A percentile compares a stretch with the other conserved stretches of the same genome.
phyloP scores from a whole-genome alignment of 2,888 invertebrate genomes.

The Cheilosia vulpina region DNA sequence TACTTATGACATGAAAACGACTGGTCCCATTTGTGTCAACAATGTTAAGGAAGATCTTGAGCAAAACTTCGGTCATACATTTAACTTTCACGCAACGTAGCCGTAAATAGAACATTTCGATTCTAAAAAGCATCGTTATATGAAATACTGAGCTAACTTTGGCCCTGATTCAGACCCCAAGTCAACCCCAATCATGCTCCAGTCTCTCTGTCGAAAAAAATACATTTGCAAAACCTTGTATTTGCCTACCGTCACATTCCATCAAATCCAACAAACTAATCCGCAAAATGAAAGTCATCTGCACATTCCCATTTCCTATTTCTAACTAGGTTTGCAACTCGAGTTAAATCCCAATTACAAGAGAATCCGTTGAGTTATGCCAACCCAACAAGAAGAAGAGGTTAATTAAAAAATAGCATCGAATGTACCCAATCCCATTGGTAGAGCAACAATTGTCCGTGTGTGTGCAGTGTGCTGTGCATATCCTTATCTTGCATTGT shows the following conservation, averaged over 20 bases:
- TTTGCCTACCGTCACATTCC: neutral
- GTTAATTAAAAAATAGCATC: slow-evolving; percentile 64
- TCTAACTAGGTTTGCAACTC: neutral
- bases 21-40: no score
- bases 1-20: no score
- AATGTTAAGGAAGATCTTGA: no score
- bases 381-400: slow-evolving; percentile 16
- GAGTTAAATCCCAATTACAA: slow-evolving; percentile 29
- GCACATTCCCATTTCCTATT: neutral
- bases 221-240: neutral
- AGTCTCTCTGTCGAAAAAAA: neutral
- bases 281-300: neutral
- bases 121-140: neutral
- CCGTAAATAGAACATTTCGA: no score
- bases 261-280: neutral
- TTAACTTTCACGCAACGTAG: no score
- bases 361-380: slow-evolving; percentile 24
- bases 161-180: neutral
- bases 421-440: slow-evolving; percentile 1
- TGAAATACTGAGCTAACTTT: neutral
- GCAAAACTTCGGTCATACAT: no score
- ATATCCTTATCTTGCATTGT: slow-evolving; percentile 25
- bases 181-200: neutral
- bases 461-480: no score
- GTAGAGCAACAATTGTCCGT: slow-evolving; percentile 1